Base-by-base conservation (phyloP, 1,140 invertebrate species). In the Drosophila takahashii region DNA sequence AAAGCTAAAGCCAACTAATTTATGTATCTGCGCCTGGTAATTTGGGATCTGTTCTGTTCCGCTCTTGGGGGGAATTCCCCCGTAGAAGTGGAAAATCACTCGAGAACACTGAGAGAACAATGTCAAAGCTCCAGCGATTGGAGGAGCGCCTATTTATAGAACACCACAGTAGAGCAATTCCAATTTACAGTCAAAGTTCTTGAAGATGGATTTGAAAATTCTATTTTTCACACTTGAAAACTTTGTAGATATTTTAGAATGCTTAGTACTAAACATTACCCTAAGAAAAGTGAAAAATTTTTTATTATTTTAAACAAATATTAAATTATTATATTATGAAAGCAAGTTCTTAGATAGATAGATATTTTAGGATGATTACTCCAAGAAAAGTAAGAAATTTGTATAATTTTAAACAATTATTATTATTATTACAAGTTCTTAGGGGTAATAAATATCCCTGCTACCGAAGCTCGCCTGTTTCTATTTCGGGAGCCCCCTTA, bases 21-120 rank as follows among this genome's bases (percentile, higher is more conserved):
- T 77, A 77, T 77, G 72, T 77, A 76, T 76, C 54, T 78, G 53
- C 42, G 52, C 54, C 60, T 73, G 58, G 57, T 77, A 73, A 81
- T 70, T 69, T 79, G 44, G 50, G 57, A 53, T 83, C 48, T 83
- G 61, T 84, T 83, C 48, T 83, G 69, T 84, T 75, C 41, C 16
- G 16, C 9, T 44, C 71, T 70, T 70, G 47, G 67, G 64, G 64
- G 59, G 29, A 65, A 60, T 26, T 26, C 66, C 51, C 15, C 36
- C 50, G 26, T 51, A 50, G 22, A 22, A 1, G 44, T 53, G 58
- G 48, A 81, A 81, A 74, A 79, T 62, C 18, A 74, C 53, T 45
- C 53, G 39, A 66, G 47, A 37, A n/a, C 61, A 26, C 53, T 45
- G 62, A 26, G 34, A 70, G 41, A 42, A 70, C 65, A 69, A 66